Base-by-base conservation (phyloP, 2,113 vertebrate genomes). In the Caloenas nicobarica region DNA sequence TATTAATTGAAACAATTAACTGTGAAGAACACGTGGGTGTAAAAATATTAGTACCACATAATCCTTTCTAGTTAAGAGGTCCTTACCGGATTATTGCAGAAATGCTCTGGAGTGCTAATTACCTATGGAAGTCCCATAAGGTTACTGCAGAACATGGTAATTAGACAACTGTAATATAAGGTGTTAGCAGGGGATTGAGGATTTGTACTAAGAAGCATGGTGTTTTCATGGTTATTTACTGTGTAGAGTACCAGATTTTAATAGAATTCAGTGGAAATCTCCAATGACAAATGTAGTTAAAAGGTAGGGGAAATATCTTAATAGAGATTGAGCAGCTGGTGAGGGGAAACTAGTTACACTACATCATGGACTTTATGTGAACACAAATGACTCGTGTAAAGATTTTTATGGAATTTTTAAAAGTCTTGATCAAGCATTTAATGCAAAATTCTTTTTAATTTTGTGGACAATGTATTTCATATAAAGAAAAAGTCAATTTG, bases 1-100 rank as follows among this genome's bases (percentile, higher is more conserved):
- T 97, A 98, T 97, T 98, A 98, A 98, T 95, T 96, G 96, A 97
- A 98, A 98, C 97, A 98, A 98, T 98, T 98, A 98, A 97, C 94
- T 95, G 92, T 82, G 91, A 95, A 91, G 95, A 97, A 92, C 85
- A 86, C 25, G 72, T 96, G 96, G 94, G 93, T 95, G 70, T 61
- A 66, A 81, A 89, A 93, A 97, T 97, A 97, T 98, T 97, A 98
- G 96, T 77, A 94, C 83, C 81, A 70, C 96, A 96, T 98, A 98
- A 98, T 98, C 97, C 96, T 97, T 97, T 86, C 94, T 96, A 96
- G 94, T 97, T 97, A 98, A 97, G 96, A 97, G 96, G 97, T 95
- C 97, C 97, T 97, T 96, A 88, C 96, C 50, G 96, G 98, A 98
- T 98, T 98, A 97, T 85, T 96, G 96, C 84, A 50, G 94, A 95